These are phyloP conservation scores for Lates japonicus DNA, from an alignment of 2,797 vertebrate species.

Conservation along the genomic window DNA sequence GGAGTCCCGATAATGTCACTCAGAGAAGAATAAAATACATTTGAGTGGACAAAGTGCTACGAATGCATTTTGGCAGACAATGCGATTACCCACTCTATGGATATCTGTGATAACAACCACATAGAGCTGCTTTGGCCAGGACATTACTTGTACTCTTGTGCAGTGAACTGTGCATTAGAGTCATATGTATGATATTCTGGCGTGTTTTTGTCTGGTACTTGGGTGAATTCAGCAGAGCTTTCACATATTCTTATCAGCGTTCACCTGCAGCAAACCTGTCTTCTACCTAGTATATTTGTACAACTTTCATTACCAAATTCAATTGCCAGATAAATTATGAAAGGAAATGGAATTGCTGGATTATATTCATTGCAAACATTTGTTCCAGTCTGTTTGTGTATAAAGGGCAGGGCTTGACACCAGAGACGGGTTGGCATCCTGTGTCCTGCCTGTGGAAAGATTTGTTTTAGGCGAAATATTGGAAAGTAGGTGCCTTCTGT, in stretches of 20 bases:
- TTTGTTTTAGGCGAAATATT: too few relatives aligned
- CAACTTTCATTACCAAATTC: neutral
- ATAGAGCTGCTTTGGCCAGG: neutral
- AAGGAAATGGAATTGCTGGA: neutral
- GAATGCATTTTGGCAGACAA: slow-evolving; percentile 38
- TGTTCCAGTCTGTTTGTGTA: neutral
- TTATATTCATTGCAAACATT: neutral
- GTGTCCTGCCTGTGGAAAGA: neutral
- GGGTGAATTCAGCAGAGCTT: neutral
- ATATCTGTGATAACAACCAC: slow-evolving; percentile 41
- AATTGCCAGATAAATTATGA: neutral
- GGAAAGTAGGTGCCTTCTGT: too few relatives aligned
- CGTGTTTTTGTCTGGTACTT: neutral
- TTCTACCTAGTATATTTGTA: neutral
- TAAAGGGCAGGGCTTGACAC: neutral
- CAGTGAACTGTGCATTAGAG: neutral
- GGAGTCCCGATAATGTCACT: slow-evolving; percentile 71
- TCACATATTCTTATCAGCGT: neutral
- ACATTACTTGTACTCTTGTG: neutral
- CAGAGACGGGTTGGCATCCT: neutral
- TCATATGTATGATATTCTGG: neutral
- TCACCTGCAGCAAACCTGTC: neutral
- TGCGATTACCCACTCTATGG: slow-evolving; percentile 29
- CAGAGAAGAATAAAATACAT: slow-evolving; percentile 62
- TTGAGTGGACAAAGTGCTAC: slow-evolving; percentile 48